Evolutionary conservation across 2,888 invertebrate genomes (phyloP).

Genomic region (Merodon equestris): DNA sequence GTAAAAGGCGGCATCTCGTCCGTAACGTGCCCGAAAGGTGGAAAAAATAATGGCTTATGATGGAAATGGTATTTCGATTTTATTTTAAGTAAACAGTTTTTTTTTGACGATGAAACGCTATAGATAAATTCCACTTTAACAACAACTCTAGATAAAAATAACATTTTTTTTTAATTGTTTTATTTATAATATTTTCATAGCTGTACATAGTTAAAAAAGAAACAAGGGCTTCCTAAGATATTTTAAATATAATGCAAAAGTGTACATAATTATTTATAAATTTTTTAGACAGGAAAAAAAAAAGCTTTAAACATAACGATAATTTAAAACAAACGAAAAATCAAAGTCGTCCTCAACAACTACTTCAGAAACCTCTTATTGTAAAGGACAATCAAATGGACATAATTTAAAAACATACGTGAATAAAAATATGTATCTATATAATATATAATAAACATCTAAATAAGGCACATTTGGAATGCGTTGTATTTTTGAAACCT

Average conservation of each 20-base stretch:
- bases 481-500: slow-evolving; percentile 14
- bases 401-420: slow-evolving; percentile 5
- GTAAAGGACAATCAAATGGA: slow-evolving; percentile 18
- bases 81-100: no score
- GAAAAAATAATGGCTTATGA: no score
- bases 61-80: no score
- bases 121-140: no score
- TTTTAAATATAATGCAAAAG: slow-evolving; percentile 7
- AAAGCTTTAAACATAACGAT: neutral
- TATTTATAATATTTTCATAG: slow-evolving; percentile 46
- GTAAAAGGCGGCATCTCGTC: no score
- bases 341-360: slow-evolving; percentile 53
- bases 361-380: no score
- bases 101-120: no score
- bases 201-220: slow-evolving; percentile 41
- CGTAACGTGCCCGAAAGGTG: no score
- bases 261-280: slow-evolving; percentile 8
- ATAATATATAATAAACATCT: slow-evolving; percentile 13
- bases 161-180: slow-evolving; percentile 25
- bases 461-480: slow-evolving; percentile 64
- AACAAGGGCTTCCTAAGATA: slow-evolving; percentile 7
- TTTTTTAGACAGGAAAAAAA: slow-evolving; percentile 20
- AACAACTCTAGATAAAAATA: no score
- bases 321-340: neutral
- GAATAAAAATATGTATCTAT: neutral